Conservation (phyloP, 1,140 invertebrate species). For the Ephestia elutella region DNA sequence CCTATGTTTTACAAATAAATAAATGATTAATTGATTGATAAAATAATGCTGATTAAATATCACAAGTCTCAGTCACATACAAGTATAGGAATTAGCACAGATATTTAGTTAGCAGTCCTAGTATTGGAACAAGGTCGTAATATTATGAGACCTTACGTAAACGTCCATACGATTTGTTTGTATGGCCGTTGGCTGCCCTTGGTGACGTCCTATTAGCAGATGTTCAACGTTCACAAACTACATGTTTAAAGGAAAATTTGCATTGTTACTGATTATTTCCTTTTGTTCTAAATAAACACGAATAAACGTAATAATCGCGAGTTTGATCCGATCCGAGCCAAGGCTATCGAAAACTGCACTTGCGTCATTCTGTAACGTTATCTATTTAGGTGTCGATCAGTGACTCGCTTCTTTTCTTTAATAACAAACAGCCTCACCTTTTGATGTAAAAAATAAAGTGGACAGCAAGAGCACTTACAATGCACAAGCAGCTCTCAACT, state of each 20-base stretch:
- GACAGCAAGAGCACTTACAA: not conserved
- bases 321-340: not conserved
- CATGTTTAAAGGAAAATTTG: conserved; percentile 6
- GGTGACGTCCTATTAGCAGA: not conserved
- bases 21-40: no score
- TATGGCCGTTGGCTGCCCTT: not conserved
- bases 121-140: not conserved
- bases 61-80: no score
- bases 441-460: not conserved
- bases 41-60: no score
- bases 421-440: not conserved
- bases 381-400: not conserved
- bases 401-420: not conserved
- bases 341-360: conserved; percentile 3
- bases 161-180: not conserved
- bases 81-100: not conserved
- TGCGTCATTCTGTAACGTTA: not conserved
- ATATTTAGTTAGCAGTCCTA: not conserved
- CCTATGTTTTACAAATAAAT: no score
- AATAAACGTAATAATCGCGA: not conserved
- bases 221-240: not conserved
- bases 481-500: not conserved
- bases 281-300: conserved; percentile 33
- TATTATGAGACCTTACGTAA: conserved; percentile 1
- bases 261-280: conserved; percentile 28